Evolutionary conservation across 2,888 invertebrate species (phyloP), one percentile per base, ranked within the genome.

Genomic region (Ochropacha duplaris): DNA sequence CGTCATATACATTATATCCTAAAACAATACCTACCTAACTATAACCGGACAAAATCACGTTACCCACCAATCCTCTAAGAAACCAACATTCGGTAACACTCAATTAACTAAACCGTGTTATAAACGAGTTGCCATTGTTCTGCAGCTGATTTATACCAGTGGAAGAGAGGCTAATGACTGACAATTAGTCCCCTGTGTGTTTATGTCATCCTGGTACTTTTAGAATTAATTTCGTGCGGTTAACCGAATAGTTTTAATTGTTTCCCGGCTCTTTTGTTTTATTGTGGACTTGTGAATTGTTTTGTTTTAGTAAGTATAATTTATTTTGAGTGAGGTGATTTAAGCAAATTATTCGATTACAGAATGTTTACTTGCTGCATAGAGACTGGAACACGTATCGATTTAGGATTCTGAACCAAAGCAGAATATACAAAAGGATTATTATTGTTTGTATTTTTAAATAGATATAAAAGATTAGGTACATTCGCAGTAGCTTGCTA

Each of bases 241-340:
- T 68, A 69, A 59, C 66, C 64, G 59, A 60, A 67, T 74, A 68
- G 74, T 73, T 76, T 72, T 68, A 66, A 74, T 74, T 74, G 72
- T 76, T 68, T 54, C 55, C 57, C 58, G 31, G n/a, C 51, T 55
- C 58, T 55, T 62, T 66, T 65, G 61, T 65, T 58, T 61, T 65
- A 68, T 69, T 36, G 36, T 36, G n/a, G 5, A 6, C n/a, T 69
- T 36, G 36, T 36, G n/a, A n/a, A 6, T 5, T 4, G 58, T 31
- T 4, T n/a, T 16, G 4, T 4, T 24, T 16, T 19, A n/a, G n/a
- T n/a, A n/a, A n/a, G n/a, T n/a, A n/a, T 12, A 19, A 44, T 44
- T 44, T 19, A 44, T 44, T 44, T 5, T 36, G 36, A 16, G 39
- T 39, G 39, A 39, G 16, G 6, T 4, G 16, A 16, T 39, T 2